These are phyloP conservation scores for Dicycla oo DNA, from an alignment of 2,888 invertebrate genomes.

Conservation along the genomic window DNA sequence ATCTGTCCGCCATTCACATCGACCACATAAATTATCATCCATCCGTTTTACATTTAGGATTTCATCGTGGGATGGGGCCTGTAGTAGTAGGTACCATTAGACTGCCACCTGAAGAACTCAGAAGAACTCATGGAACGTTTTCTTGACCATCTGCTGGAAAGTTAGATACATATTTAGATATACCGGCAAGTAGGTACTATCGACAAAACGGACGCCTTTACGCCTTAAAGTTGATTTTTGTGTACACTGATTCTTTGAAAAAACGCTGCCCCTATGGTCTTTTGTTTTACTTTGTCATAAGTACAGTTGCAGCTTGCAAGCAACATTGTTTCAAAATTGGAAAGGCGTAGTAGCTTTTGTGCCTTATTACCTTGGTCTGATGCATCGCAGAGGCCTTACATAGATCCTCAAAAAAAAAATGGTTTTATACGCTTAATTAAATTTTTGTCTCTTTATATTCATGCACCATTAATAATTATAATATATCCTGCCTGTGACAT, in stretches of 20 bases:
- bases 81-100: neutral
- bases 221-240: no score
- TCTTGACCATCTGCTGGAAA: neutral
- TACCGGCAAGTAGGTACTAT: no score
- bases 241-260: no score
- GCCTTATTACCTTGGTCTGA: neutral
- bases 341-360: no score
- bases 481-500: no score
- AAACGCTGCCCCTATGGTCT: no score
- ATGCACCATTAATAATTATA: constrained; percentile 19
- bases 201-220: no score
- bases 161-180: neutral
- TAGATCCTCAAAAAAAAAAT: neutral
- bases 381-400: neutral
- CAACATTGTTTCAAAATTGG: no score
- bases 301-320: no score
- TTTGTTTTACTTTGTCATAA: no score
- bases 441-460: constrained; percentile 1
- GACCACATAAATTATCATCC: neutral
- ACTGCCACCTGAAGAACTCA: neutral
- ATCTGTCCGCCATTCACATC: neutral
- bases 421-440: neutral
- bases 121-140: neutral
- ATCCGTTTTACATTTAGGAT: neutral
- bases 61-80: neutral